Evolutionary conservation across 2,888 invertebrate species (phyloP).

Genomic region (Troides aeacus): DNA sequence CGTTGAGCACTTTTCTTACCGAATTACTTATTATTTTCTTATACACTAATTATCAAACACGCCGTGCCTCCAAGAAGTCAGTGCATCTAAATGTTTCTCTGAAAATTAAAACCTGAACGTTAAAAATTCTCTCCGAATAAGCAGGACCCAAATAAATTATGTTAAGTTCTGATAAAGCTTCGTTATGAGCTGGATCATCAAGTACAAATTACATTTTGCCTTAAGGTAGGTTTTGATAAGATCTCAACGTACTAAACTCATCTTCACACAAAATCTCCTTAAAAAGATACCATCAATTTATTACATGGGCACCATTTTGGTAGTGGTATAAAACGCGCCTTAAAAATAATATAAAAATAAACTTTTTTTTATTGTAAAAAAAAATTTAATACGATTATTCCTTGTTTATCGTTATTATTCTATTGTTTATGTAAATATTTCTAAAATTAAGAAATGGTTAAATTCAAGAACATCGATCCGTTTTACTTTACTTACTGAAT

Average conservation of each 20-base stretch:
- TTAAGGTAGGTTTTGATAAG: constrained; percentile 24
- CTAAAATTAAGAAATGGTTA: too few species aligned
- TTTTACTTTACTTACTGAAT: too few species aligned
- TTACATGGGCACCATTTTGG: constrained; percentile 11
- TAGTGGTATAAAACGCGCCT: constrained; percentile 3
- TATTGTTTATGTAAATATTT: too few species aligned
- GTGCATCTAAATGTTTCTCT: neutral
- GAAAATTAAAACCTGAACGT: neutral
- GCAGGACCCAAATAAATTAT: constrained; percentile 8
- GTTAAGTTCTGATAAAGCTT: constrained; percentile 14
- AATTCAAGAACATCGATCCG: too few species aligned
- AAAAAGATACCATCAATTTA: constrained; percentile 21
- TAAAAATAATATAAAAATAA: neutral
- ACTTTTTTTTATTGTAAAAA: neutral
- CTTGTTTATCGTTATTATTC: too few species aligned
- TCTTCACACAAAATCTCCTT: constrained; percentile 21
- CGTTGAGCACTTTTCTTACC: too few species aligned
- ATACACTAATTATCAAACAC: neutral
- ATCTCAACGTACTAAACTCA: constrained; percentile 24
- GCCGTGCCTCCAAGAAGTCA: neutral
- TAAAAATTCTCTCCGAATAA: neutral
- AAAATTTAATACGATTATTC: neutral
- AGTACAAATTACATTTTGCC: constrained; percentile 18
- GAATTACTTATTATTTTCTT: neutral
- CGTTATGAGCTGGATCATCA: constrained; percentile 12